These are phyloP conservation scores for Danio aesculapii DNA, from an alignment of 2,797 vertebrate genomes.

Conservation along the genomic window DNA sequence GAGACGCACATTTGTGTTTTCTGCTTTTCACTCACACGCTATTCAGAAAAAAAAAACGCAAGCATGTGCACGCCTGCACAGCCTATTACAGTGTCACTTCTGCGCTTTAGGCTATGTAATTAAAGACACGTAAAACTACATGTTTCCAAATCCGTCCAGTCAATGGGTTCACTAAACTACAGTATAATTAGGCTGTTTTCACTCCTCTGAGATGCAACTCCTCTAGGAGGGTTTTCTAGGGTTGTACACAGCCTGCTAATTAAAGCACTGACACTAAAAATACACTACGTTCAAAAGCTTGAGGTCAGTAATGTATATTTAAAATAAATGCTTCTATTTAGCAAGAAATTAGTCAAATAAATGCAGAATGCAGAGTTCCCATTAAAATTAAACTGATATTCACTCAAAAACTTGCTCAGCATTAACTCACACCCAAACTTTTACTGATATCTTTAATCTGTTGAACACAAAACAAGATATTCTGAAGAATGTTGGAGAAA, in stretches of 20 bases:
- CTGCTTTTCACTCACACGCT: background rate
- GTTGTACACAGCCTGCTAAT: constrained; percentile 13
- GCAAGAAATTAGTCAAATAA: background rate
- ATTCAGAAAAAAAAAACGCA: background rate
- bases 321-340: background rate
- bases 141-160: background rate
- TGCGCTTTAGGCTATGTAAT: background rate
- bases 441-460: too few species aligned
- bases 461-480: too few species aligned
- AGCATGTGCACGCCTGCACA: background rate
- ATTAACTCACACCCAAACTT: too few species aligned
- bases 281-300: background rate
- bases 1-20: constrained; percentile 33
- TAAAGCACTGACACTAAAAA: constrained; percentile 19
- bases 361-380: too few species aligned
- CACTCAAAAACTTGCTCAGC: too few species aligned
- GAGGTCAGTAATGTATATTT: background rate
- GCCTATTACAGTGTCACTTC: background rate
- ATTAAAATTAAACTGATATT: too few species aligned
- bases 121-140: background rate
- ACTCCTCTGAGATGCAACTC: background rate
- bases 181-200: constrained; percentile 15
- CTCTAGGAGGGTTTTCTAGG: constrained; percentile 3
- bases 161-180: background rate
- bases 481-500: too few species aligned